Conservation (phyloP, 1,140 invertebrate genomes). For the Drosophila tsacasi region DNA sequence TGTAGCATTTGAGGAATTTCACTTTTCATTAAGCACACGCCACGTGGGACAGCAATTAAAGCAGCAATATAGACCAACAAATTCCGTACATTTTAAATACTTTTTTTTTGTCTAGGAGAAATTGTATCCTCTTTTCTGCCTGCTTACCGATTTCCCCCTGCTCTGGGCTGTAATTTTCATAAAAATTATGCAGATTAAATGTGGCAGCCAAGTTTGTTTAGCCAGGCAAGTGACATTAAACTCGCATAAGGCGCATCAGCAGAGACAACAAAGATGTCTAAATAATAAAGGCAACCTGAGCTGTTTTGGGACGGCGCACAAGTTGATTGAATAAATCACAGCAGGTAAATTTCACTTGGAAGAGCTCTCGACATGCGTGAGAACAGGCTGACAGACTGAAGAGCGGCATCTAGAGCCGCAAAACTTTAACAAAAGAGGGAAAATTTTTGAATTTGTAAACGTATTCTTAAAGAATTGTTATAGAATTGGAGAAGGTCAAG, state of each 20-base stretch:
- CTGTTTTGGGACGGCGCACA: constrained; percentile 58
- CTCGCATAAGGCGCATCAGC: constrained; percentile 63
- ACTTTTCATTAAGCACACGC: constrained; percentile 32
- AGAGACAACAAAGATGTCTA: constrained; percentile 69
- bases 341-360: constrained; percentile 57
- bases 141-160: background rate
- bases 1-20: background rate
- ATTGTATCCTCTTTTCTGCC: constrained; percentile 1
- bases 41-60: constrained; percentile 30
- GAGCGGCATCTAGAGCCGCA: background rate
- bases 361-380: constrained; percentile 52
- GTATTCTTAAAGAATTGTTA: background rate
- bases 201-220: constrained; percentile 64
- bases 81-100: background rate
- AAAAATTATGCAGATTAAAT: constrained; percentile 83
- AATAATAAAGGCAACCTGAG: constrained; percentile 75
- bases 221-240: constrained; percentile 72
- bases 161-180: constrained; percentile 52
- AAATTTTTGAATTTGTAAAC: too few relatives aligned
- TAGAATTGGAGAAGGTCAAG: background rate
- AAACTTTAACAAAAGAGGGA: background rate
- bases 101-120: constrained; percentile 19
- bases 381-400: constrained; percentile 33
- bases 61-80: background rate
- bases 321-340: constrained; percentile 84